phyloP scores from a whole-genome alignment of 2,888 invertebrate genomes.

The Pachliopta kotzebuea region DNA sequence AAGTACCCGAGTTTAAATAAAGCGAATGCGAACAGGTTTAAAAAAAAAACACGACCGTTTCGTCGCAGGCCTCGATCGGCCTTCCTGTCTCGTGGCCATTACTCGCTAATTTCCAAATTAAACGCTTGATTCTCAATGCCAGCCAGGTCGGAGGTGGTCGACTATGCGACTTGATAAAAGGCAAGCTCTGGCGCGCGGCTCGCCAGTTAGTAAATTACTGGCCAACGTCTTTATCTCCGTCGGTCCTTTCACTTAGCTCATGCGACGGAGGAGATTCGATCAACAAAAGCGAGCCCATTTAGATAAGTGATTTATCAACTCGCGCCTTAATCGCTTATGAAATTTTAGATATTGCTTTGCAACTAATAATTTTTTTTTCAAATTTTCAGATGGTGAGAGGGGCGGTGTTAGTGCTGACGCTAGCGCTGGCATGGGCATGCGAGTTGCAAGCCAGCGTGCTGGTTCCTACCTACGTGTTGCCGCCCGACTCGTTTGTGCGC shows the following conservation, averaged over 20 bases:
- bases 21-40: conserved; percentile 38
- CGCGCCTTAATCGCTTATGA: conserved; percentile 24
- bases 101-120: conserved; percentile 78
- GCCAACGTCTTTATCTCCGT: conserved; percentile 68
- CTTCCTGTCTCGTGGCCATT: conserved; percentile 68
- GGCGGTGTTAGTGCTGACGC: conserved; percentile 72
- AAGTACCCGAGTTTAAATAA: conserved; percentile 36
- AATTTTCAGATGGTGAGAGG: conserved; percentile 80
- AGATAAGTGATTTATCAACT: conserved; percentile 67
- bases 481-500: conserved; percentile 77
- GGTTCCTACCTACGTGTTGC: conserved; percentile 77
- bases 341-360: conserved; percentile 30
- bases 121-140: conserved; percentile 78
- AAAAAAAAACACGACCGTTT: conserved; percentile 50
- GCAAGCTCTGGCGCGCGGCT: conserved; percentile 67
- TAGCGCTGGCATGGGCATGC: conserved; percentile 74
- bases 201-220: conserved; percentile 67
- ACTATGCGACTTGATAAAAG: conserved; percentile 72
- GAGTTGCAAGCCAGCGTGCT: conserved; percentile 67
- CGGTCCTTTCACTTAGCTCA: conserved; percentile 75
- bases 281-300: conserved; percentile 62
- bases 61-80: conserved; percentile 66
- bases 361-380: conserved; percentile 63
- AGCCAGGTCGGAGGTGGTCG: conserved; percentile 69
- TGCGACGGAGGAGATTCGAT: conserved; percentile 55